Conservation (phyloP, 1,140 invertebrate genomes). For the Micrasema longulum region DNA sequence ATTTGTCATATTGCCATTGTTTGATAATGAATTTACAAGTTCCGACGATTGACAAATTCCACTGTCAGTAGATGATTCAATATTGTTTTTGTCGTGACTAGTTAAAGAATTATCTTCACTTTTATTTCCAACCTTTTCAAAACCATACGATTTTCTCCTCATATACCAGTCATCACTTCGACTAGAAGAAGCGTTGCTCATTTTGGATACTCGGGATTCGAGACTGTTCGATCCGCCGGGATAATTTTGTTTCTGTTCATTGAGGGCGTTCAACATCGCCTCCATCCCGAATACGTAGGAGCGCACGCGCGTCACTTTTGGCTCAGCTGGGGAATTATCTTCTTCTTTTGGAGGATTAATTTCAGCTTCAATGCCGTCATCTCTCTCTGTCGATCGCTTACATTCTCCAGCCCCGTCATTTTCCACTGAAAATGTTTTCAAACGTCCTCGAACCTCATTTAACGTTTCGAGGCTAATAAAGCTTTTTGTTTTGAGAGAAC, state of each 20-base stretch:
- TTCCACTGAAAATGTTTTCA: conserved; percentile 66
- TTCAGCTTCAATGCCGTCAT: conserved; percentile 63
- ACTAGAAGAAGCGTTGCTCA: conserved; percentile 60
- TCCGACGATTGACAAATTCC: conserved; percentile 78
- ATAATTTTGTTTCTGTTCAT: conserved; percentile 56
- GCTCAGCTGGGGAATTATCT: conserved; percentile 45
- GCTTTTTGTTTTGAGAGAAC: conserved; percentile 56
- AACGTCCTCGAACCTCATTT: conserved; percentile 69
- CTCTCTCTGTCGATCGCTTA: conserved; percentile 58
- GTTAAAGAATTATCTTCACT: conserved; percentile 61
- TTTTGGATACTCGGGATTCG: conserved; percentile 66
- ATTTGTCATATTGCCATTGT: neutral
- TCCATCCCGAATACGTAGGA: conserved; percentile 62
- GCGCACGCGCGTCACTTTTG: conserved; percentile 40
- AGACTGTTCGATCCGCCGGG: conserved; percentile 69
- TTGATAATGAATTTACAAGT: conserved; percentile 63
- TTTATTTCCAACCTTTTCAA: conserved; percentile 72
- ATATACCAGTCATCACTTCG: conserved; percentile 74
- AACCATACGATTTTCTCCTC: conserved; percentile 79
- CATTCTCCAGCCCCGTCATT: conserved; percentile 51
- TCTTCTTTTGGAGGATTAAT: conserved; percentile 42
- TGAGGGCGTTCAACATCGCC: conserved; percentile 52
- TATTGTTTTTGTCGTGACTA: conserved; percentile 65
- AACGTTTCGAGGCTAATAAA: conserved; percentile 72
- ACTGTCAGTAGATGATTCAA: conserved; percentile 79